phyloP scores from a whole-genome alignment of 1,140 invertebrate genomes.

The Uloborus diversus region DNA sequence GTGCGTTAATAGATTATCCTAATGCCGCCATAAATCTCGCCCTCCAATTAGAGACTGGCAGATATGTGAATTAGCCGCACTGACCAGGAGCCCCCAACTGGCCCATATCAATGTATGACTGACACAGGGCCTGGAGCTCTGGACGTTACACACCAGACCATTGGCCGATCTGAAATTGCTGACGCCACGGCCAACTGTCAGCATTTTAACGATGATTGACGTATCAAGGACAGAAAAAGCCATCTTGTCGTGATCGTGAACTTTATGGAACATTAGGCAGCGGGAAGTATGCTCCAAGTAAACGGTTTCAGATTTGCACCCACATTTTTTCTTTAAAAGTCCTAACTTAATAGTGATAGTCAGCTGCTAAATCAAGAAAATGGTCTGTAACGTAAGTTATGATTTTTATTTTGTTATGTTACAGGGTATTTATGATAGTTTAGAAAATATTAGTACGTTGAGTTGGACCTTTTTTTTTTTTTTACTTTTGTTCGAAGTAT shows the following conservation, averaged over 20 bases:
- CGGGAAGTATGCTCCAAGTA: neutral
- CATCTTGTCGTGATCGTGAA: neutral
- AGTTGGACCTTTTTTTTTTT: too few relatives aligned
- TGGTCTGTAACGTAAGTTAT: too few relatives aligned
- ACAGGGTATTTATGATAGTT: too few relatives aligned
- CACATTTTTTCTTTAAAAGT: too few relatives aligned
- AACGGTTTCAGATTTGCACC: neutral
- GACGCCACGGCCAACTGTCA: slow-evolving; percentile 18
- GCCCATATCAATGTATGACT: neutral
- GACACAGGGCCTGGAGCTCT: neutral
- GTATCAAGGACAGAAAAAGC: neutral
- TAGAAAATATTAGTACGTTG: too few relatives aligned
- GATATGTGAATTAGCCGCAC: slow-evolving; percentile 1
- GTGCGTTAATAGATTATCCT: too few relatives aligned
- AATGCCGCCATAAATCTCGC: too few relatives aligned
- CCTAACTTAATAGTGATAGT: too few relatives aligned
- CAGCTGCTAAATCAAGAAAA: too few relatives aligned
- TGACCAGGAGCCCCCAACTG: neutral
- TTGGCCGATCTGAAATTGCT: slow-evolving; percentile 12
- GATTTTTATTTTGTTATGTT: too few relatives aligned
- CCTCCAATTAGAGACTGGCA: neutral
- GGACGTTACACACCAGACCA: slow-evolving; percentile 6
- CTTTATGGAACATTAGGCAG: neutral
- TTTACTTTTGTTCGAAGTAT: too few relatives aligned
- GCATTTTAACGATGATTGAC: slow-evolving; percentile 49